Conservation (phyloP, 2,113 vertebrate species). For the Anseranas semipalmata region DNA sequence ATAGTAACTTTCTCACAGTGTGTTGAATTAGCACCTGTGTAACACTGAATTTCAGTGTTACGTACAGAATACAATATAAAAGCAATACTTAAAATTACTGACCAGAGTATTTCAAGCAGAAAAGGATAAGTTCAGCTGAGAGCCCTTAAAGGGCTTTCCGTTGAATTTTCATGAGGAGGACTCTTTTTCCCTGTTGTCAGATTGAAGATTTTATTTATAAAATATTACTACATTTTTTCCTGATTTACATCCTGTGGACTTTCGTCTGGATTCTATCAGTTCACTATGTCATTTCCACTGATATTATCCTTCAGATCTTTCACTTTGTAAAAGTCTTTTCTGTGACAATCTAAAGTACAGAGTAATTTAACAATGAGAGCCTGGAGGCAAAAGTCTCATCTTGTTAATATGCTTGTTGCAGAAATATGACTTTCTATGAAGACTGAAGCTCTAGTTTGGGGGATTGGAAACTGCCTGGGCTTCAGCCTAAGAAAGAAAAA, state of each 20-base stretch:
- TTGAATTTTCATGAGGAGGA: neutral
- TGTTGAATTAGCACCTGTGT: neutral
- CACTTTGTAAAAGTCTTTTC: neutral
- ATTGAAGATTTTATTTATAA: neutral
- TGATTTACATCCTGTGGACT: neutral
- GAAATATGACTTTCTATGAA: neutral
- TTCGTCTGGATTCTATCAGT: neutral
- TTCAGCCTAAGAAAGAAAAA: conserved; percentile 65
- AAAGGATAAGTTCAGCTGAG: neutral
- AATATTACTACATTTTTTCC: neutral
- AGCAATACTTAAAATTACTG: neutral
- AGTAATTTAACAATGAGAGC: neutral
- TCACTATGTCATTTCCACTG: neutral
- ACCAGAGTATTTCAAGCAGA: neutral
- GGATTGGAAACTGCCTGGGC: neutral
- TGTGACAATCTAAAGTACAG: neutral
- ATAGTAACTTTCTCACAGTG: neutral
- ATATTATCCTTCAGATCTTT: neutral
- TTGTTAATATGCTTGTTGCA: neutral
- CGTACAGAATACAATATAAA: too few species aligned
- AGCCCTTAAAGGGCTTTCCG: neutral
- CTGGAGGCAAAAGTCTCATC: neutral
- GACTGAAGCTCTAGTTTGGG: neutral
- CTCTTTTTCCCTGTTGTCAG: neutral
- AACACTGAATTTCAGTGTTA: neutral